Evolutionary conservation across 2,113 vertebrate genomes (phyloP), one percentile per base, ranked within the genome.

Genomic region (Tichodroma muraria): DNA sequence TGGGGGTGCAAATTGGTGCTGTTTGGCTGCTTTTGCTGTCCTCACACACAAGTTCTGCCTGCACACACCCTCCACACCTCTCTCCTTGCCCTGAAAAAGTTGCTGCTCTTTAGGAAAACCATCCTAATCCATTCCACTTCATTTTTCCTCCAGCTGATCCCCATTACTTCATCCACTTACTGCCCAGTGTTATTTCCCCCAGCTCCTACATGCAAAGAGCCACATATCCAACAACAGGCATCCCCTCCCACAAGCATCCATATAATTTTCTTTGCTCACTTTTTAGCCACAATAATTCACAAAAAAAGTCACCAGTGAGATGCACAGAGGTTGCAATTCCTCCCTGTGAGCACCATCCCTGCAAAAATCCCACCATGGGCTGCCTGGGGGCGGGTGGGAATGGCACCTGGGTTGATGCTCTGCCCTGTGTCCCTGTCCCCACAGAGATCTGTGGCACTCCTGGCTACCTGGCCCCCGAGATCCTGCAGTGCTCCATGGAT

Each of bases 401-500:
- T 13, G 25, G 31, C 61, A 56, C 37, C 50, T 3, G 22, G 11
- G 4, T 25, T 59, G 79, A 71, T 65, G 37, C 31, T 86, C 9
- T 86, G 40, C 54, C 40, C 65, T 22, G 83, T 69, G 88, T 65
- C 64, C 47, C 65, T n/a, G 90, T 72, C 89, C 65, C 68, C 80
- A 22, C 95, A 99, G 99, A 99, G 96, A 98, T 99, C 85, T 99
- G 98, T 35, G 99, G 99, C 73, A 99, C 99, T 3, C 99, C 99
- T 59, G 99, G 98, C 31, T 99, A 99, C 96, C 98, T 99, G 83
- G 99, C 99, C 44, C 99, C 99, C 0, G 99, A 99, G 97, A 99
- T 99, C 95, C 98, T 99, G 6, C 97, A 99, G 92, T 99, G 99
- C 94, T 99, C 99, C 93, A 99, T 99, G 99, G 98, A 99, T 1